Evolutionary conservation across 2,888 invertebrate species (phyloP).

Genomic region (Platycheirus albimanus): DNA sequence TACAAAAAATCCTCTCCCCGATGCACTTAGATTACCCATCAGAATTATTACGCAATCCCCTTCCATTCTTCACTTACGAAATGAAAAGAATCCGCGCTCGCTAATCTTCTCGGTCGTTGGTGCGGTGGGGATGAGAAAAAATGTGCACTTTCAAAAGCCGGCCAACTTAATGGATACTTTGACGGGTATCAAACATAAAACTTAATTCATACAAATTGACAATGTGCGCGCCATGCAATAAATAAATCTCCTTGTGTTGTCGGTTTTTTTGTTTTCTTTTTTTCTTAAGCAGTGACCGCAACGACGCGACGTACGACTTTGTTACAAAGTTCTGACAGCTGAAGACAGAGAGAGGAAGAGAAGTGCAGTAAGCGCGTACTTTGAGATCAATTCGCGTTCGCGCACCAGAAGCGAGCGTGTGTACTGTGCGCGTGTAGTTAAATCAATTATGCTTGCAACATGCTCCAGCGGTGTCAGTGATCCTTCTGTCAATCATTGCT

Average conservation of each 20-base stretch:
- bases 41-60: neutral
- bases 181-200: slow-evolving; percentile 54
- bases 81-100: slow-evolving; percentile 19
- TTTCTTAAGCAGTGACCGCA: neutral
- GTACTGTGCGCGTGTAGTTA: slow-evolving; percentile 52
- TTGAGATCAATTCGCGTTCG: slow-evolving; percentile 38
- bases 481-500: slow-evolving; percentile 68
- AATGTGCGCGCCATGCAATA: slow-evolving; percentile 57
- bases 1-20: neutral
- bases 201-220: slow-evolving; percentile 70
- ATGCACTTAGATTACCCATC: neutral
- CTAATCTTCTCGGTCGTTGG: too few relatives aligned
- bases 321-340: slow-evolving; percentile 60
- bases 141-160: slow-evolving; percentile 3
- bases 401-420: slow-evolving; percentile 22
- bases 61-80: neutral
- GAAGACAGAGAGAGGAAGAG: neutral
- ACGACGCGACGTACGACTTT: slow-evolving; percentile 25
- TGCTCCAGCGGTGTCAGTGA: slow-evolving; percentile 63
- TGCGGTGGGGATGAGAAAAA: slow-evolving; percentile 5
- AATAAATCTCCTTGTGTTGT: slow-evolving; percentile 57
- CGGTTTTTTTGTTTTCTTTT: too few relatives aligned
- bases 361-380: slow-evolving; percentile 2
- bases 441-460: slow-evolving; percentile 71
- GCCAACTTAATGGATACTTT: slow-evolving; percentile 40